phyloP scores from a whole-genome alignment of 1,140 invertebrate genomes.

The Cyclargus thomasi region DNA sequence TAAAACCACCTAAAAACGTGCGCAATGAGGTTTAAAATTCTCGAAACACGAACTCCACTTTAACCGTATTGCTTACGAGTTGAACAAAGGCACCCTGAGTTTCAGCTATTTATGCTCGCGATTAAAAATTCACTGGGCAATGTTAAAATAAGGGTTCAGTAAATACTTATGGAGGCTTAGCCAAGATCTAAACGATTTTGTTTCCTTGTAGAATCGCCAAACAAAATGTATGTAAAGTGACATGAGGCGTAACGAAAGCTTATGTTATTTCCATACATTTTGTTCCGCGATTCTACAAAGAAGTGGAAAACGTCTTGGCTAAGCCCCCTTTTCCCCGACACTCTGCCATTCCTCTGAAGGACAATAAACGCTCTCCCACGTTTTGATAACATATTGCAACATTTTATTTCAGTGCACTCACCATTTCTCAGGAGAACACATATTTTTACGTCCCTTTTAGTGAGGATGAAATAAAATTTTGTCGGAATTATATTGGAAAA shows the following conservation, averaged over 20 bases:
- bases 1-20: neutral
- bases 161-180: neutral
- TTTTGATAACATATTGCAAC: conserved; percentile 1
- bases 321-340: neutral
- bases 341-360: neutral
- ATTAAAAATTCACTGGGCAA: neutral
- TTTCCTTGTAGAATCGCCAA: too few species aligned
- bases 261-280: too few species aligned
- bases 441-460: neutral
- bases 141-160: neutral
- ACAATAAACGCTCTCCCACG: neutral
- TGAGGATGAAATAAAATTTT: neutral
- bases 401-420: conserved; percentile 10
- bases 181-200: too few species aligned
- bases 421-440: conserved; percentile 4
- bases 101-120: neutral
- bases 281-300: too few species aligned
- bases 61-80: neutral
- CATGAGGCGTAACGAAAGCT: too few species aligned
- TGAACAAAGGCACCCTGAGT: neutral
- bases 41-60: neutral
- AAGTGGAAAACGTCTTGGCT: too few species aligned
- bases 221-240: too few species aligned
- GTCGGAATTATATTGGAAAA: neutral
- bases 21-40: neutral